These are phyloP conservation scores for Zaprionus davidi DNA, from an alignment of 1,140 invertebrate genomes.

Conservation along the genomic window DNA sequence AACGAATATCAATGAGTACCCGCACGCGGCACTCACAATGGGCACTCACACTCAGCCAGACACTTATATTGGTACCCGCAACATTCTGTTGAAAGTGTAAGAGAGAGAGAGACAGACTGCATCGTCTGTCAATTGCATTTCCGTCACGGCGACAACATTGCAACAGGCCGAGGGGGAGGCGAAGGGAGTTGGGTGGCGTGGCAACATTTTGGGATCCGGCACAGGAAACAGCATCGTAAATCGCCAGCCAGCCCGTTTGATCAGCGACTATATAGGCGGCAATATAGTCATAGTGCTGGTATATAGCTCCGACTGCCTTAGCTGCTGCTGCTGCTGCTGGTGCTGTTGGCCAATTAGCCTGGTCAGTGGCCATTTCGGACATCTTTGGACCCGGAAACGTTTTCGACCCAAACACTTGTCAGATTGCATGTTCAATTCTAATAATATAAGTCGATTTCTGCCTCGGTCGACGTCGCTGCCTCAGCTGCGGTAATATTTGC, in stretches of 20 bases:
- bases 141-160: constrained; percentile 54
- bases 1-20: constrained; percentile 67
- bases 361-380: constrained; percentile 53
- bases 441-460: constrained; percentile 76
- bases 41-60: neutral
- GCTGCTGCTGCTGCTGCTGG: neutral
- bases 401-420: constrained; percentile 69
- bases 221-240: constrained; percentile 15
- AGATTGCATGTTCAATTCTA: constrained; percentile 83
- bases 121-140: constrained; percentile 47
- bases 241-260: neutral
- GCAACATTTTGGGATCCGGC: constrained; percentile 39
- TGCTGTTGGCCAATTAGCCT: constrained; percentile 65
- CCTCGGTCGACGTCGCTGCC: constrained; percentile 21
- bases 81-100: neutral
- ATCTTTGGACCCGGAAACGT: constrained; percentile 62
- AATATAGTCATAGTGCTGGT: neutral
- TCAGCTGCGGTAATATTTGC: constrained; percentile 65
- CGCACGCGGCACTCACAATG: neutral
- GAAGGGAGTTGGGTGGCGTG: neutral
- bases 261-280: neutral
- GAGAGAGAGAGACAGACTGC: neutral
- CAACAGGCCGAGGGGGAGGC: neutral
- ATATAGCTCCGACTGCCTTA: neutral
- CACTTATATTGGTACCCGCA: neutral